Evolutionary conservation across 1,140 invertebrate species (phyloP).

Genomic region (Drosophila sp.): DNA sequence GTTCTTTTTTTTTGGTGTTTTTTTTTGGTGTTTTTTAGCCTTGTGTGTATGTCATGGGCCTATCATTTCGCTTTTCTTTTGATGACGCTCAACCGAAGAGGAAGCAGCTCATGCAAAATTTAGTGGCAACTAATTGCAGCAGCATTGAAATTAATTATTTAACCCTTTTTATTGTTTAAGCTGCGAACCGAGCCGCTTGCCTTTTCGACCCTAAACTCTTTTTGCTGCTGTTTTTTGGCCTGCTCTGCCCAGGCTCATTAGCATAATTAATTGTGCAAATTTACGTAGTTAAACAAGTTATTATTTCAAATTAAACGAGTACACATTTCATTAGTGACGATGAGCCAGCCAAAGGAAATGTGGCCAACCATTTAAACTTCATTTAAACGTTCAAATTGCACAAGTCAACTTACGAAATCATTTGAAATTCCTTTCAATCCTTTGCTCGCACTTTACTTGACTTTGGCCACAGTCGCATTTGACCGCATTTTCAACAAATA

Average conservation of each 20-base stretch:
- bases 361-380: neutral
- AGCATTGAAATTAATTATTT: conserved; percentile 81
- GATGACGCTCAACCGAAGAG: conserved; percentile 20
- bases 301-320: conserved; percentile 78
- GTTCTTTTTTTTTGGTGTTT: conserved; percentile 25
- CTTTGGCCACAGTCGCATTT: neutral
- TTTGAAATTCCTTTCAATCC: neutral
- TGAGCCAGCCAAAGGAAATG: neutral
- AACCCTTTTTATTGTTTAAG: conserved; percentile 81
- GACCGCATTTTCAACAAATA: conserved; percentile 2
- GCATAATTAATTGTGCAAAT: conserved; percentile 82
- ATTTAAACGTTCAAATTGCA: neutral
- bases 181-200: conserved; percentile 40
- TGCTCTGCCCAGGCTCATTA: conserved; percentile 63
- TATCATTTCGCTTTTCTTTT: conserved; percentile 42
- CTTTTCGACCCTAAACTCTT: conserved; percentile 50
- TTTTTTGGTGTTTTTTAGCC: conserved; percentile 17
- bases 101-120: conserved; percentile 74
- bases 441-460: neutral
- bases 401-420: neutral
- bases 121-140: conserved; percentile 81
- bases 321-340: conserved; percentile 54
- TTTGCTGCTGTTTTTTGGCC: conserved; percentile 1
- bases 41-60: conserved; percentile 28
- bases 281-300: conserved; percentile 80